Conservation (phyloP, 2,888 invertebrate species). For the Amorpha juglandis region DNA sequence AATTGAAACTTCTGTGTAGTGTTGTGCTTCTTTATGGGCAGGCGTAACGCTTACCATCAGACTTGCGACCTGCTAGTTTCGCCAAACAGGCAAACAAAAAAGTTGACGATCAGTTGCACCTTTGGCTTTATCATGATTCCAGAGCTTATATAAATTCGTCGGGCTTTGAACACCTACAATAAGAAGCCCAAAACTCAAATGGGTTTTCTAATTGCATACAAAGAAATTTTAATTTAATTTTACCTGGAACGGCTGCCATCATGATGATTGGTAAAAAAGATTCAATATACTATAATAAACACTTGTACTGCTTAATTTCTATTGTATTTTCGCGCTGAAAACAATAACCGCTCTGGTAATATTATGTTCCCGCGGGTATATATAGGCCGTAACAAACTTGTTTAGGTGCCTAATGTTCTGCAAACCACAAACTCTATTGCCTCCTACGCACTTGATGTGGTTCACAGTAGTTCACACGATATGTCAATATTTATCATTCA, state of each 20-base stretch:
- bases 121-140: too few relatives aligned
- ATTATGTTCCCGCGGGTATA: conserved; percentile 1
- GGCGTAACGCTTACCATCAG: too few relatives aligned
- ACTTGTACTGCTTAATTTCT: not conserved
- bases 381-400: not conserved
- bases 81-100: too few relatives aligned
- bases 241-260: not conserved
- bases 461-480: not conserved
- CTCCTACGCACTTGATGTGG: not conserved
- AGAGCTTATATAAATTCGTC: too few relatives aligned
- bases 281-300: not conserved
- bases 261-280: not conserved
- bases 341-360: not conserved
- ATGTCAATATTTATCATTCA: not conserved
- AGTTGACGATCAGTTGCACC: too few relatives aligned
- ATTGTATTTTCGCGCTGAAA: not conserved
- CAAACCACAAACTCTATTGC: conserved; percentile 3
- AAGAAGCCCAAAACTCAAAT: not conserved
- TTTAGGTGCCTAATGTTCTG: not conserved
- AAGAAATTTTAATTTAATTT: not conserved
- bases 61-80: too few relatives aligned
- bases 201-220: not conserved
- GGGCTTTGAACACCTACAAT: not conserved
- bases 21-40: too few relatives aligned
- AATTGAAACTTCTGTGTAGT: too few relatives aligned